These are phyloP conservation scores for Mellivora capensis DNA, from an alignment of 2,113 vertebrate genomes.

Conservation along the genomic window DNA sequence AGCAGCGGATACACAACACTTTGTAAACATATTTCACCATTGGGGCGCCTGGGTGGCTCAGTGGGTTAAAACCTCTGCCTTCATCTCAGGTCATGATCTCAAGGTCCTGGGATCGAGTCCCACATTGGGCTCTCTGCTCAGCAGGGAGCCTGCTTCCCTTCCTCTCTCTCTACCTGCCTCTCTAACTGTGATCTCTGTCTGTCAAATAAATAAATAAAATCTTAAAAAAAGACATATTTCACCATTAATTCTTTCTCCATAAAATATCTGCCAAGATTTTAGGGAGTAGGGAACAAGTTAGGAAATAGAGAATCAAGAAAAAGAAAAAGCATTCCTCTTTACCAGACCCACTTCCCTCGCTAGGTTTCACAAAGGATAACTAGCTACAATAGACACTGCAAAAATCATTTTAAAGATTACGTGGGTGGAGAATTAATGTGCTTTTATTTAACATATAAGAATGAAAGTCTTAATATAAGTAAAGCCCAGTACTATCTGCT, in stretches of 20 bases:
- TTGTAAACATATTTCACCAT: neutral
- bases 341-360: neutral
- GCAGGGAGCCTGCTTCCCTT: too few relatives aligned
- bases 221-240: neutral
- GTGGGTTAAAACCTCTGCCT: too few relatives aligned
- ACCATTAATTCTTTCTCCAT: neutral
- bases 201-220: too few relatives aligned
- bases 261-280: neutral
- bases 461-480: neutral
- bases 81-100: too few relatives aligned
- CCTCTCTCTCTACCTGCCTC: too few relatives aligned
- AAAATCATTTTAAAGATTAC: neutral
- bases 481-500: neutral
- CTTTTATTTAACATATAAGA: neutral
- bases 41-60: too few relatives aligned
- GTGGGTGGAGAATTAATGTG: neutral
- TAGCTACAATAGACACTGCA: neutral
- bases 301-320: neutral
- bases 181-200: too few relatives aligned
- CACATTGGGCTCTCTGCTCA: too few relatives aligned
- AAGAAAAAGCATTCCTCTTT: neutral
- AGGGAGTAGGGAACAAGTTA: neutral
- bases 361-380: neutral
- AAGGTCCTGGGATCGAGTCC: too few relatives aligned
- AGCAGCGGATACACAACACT: neutral